These are phyloP conservation scores for Stenodera caucasica DNA, from an alignment of 2,888 invertebrate species.

Conservation along the genomic window DNA sequence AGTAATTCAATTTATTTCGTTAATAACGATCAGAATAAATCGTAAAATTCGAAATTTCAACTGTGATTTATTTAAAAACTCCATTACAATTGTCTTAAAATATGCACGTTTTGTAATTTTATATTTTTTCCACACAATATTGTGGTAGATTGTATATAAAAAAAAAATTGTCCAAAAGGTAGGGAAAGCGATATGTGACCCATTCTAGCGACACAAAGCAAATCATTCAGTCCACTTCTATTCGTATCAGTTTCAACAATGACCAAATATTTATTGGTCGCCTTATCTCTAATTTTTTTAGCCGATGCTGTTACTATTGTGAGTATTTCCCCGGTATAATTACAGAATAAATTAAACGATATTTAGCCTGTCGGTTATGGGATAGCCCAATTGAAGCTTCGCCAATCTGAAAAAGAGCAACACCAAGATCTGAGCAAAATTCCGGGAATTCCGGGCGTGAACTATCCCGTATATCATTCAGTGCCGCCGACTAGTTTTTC, in stretches of 20 bases:
- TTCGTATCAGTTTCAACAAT: slow-evolving; percentile 17
- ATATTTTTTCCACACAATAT: background rate
- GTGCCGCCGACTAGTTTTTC: slow-evolving; percentile 80
- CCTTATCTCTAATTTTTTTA: slow-evolving; percentile 17
- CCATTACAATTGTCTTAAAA: background rate
- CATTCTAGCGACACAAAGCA: slow-evolving; percentile 13
- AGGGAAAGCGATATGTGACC: slow-evolving; percentile 34
- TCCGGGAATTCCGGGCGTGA: slow-evolving; percentile 77
- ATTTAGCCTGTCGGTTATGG: slow-evolving; percentile 15
- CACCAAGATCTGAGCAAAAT: slow-evolving; percentile 79
- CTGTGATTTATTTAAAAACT: too few relatives aligned
- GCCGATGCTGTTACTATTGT: slow-evolving; percentile 27
- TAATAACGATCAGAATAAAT: background rate
- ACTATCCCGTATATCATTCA: slow-evolving; percentile 77
- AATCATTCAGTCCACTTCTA: slow-evolving; percentile 19
- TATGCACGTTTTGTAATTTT: background rate
- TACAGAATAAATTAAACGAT: slow-evolving; percentile 14
- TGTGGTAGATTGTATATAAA: background rate
- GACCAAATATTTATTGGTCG: slow-evolving; percentile 11
- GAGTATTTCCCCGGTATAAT: slow-evolving; percentile 21
- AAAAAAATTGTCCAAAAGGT: slow-evolving; percentile 20
- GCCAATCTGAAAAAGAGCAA: slow-evolving; percentile 63
- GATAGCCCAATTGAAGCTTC: slow-evolving; percentile 32
- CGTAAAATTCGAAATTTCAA: background rate
- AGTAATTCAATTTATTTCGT: background rate